Evolutionary conservation across 2,888 invertebrate genomes (phyloP), one percentile per base, ranked within the genome.

Genomic region (Drosophila subquinaria): DNA sequence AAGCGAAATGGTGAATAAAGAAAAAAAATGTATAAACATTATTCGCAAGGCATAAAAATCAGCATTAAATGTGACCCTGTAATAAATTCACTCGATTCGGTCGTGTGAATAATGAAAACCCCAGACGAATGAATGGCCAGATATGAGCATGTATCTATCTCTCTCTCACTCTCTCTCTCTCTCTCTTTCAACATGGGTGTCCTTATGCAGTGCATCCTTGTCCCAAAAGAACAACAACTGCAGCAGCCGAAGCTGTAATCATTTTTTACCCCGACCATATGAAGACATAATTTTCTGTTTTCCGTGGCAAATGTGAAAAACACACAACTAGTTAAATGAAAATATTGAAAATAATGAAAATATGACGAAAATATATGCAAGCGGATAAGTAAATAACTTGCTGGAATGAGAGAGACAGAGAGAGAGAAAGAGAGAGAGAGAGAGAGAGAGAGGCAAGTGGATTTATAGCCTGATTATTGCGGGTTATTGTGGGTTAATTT

Each of bases 381-480:
- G 27, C 47, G 74, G 40, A 35, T 47, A 33, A 47, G 55, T 30
- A 45, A 72, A 63, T 36, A 59, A 72, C 60, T 62, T 57, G 45
- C 23, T 48, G 42, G 6, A 9, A 30, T 53, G 70, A 33, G 59
- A 27, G 27, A 8, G 9, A 2, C n/a, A 35, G 35, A 27, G 9
- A 33, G 33, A 33, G 33, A 33, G 30, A 8, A 2, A 47, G 9
- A 15, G 9, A 2, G 38, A 35, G 35, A 27, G 9, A 33, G 33
- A 33, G 33, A 33, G 30, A 8, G 8, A 47, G 9, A 15, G n/a
- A 23, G 2, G 5, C 23, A 17, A 59, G 36, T 59, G 38, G 63
- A 64, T 75, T 83, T 81, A 82, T 82, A 73, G 84, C 81, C 78
- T 71, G 81, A 79, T 77, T 90, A 90, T 90, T 89, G 45, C 36